phyloP scores from a whole-genome alignment of 2,113 vertebrate genomes.

The Actenoides lindsayi region DNA sequence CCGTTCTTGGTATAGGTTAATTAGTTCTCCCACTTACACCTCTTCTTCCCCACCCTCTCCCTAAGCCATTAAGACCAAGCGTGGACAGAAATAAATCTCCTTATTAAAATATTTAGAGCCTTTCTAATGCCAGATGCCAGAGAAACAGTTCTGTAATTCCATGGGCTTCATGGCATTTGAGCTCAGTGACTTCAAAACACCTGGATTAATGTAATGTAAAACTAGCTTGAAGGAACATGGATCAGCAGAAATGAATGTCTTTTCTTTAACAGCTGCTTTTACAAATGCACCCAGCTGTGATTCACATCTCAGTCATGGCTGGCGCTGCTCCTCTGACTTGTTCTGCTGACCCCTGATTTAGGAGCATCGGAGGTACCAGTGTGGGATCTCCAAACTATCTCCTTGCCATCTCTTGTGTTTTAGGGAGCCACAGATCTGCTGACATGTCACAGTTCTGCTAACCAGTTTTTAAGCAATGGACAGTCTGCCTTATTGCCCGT shows the following conservation, averaged over 20 bases:
- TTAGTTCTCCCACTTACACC: neutral
- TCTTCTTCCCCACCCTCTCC: neutral
- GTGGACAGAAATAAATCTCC: neutral
- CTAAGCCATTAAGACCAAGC: neutral
- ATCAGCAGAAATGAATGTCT: neutral
- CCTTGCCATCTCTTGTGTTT: neutral
- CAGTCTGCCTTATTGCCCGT: neutral
- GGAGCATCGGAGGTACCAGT: neutral
- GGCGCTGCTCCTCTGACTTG: neutral
- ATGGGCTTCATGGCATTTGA: neutral
- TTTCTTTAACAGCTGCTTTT: neutral
- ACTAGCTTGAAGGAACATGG: neutral
- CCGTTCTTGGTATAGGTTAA: neutral
- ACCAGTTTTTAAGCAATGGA: neutral
- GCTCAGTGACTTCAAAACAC: neutral
- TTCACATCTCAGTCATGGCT: neutral
- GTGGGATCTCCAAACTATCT: neutral
- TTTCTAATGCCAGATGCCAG: neutral
- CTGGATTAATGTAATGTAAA: neutral
- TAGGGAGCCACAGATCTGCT: neutral
- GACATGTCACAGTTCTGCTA: neutral
- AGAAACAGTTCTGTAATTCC: neutral
- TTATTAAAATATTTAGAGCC: neutral
- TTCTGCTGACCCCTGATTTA: neutral
- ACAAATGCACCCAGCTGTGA: neutral